phyloP scores from a whole-genome alignment of 2,797 vertebrate species.

The Pseudochirops cupreus region DNA sequence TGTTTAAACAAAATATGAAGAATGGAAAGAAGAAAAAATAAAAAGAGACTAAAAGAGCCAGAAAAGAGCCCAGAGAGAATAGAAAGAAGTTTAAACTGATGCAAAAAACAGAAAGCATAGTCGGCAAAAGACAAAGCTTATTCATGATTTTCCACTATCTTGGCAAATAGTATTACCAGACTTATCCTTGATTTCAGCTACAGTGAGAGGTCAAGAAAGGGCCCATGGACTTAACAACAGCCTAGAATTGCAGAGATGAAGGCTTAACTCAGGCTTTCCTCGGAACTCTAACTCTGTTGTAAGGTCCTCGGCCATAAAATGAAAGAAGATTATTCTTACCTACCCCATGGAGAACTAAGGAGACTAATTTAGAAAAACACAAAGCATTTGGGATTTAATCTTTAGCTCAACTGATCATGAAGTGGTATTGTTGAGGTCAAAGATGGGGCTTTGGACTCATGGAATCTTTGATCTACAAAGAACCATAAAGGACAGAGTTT shows the following conservation, averaged over 20 bases:
- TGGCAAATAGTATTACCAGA: conserved; percentile 17
- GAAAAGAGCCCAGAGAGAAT: background rate
- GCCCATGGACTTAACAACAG: conserved; percentile 3
- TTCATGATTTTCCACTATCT: background rate
- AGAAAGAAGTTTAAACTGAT: conserved; percentile 11
- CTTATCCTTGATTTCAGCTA: background rate
- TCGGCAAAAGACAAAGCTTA: background rate
- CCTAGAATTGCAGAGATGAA: conserved; percentile 34
- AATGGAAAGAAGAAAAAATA: background rate
- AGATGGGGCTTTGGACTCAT: background rate
- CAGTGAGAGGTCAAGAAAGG: conserved; percentile 16
- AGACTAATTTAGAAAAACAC: background rate
- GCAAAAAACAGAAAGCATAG: background rate
- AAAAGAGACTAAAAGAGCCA: conserved; percentile 20
- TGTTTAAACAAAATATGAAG: conserved; percentile 32
- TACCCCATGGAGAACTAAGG: background rate
- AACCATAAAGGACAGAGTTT: background rate
- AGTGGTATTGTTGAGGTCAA: background rate
- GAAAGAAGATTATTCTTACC: background rate
- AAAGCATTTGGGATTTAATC: background rate
- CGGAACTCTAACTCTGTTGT: conserved; percentile 6
- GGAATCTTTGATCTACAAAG: background rate
- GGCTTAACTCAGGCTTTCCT: conserved; percentile 22
- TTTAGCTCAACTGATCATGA: background rate
- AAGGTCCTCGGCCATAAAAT: conserved; percentile 17